Percentiles rank a stretch among this genome's conserved stretches.
Conservation (phyloP, 2,888 invertebrate genomes). For the Atethmia centrago region DNA sequence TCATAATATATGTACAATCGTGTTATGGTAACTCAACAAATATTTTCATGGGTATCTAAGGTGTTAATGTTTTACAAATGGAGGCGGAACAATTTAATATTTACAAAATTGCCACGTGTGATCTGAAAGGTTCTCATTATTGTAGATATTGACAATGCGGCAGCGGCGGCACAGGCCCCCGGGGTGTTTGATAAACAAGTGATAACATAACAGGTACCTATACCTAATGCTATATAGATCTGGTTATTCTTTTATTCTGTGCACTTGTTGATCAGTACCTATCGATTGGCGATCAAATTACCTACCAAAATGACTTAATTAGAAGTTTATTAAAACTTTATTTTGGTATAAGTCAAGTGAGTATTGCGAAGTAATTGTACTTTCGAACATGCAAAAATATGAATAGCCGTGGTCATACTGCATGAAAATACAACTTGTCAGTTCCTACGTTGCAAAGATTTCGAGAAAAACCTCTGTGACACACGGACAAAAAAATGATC, state of each 20-base stretch:
- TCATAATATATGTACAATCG: constrained; percentile 3
- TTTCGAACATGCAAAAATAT: too few relatives aligned
- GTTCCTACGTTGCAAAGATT: too few relatives aligned
- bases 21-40: constrained; percentile 8
- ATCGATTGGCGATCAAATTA: neutral
- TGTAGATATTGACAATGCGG: constrained; percentile 12
- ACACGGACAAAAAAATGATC: too few relatives aligned
- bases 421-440: too few relatives aligned
- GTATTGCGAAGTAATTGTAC: too few relatives aligned
- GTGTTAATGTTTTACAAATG: constrained; percentile 18
- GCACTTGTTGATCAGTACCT: neutral
- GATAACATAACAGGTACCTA: neutral
- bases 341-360: too few relatives aligned
- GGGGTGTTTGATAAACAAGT: constrained; percentile 21
- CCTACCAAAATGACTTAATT: too few relatives aligned
- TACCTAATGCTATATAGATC: neutral
- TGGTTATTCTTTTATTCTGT: neutral
- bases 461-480: too few relatives aligned
- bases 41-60: constrained; percentile 21
- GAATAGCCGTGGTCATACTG: too few relatives aligned
- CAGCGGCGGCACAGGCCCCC: neutral
- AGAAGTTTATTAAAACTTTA: too few relatives aligned
- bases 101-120: constrained; percentile 50
- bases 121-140: constrained; percentile 38
- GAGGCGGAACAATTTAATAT: constrained; percentile 35